Conservation (phyloP, 2,888 invertebrate species). For the Hirtodrosophila trivittata region DNA sequence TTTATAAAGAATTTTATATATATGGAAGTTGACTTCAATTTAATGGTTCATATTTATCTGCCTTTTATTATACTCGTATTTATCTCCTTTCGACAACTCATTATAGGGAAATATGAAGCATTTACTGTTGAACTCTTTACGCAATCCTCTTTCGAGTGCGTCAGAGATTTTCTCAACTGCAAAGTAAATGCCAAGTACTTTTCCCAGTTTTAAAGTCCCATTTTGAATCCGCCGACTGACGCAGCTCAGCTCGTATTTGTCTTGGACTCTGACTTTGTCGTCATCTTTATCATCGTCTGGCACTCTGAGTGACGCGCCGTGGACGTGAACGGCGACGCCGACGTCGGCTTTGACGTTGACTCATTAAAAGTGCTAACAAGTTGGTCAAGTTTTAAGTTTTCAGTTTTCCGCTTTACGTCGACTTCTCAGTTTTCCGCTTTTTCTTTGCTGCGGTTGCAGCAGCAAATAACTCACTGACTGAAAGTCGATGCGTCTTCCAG, state of each 20-base stretch:
- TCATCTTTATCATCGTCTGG: conserved; percentile 38
- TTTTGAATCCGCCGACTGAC: neutral
- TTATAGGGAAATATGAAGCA: too few species aligned
- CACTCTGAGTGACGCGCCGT: conserved; percentile 13
- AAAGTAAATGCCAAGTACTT: conserved; percentile 38
- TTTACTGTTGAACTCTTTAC: neutral
- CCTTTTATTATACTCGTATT: too few species aligned
- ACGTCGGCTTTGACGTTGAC: conserved; percentile 17
- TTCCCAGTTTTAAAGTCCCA: conserved; percentile 27
- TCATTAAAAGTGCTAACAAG: conserved; percentile 55
- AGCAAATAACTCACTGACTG: conserved; percentile 11
- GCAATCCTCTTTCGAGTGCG: conserved; percentile 18
- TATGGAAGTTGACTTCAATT: neutral
- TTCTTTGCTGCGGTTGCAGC: conserved; percentile 5
- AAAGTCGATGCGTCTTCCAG: conserved; percentile 11
- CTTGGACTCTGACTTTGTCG: conserved; percentile 25
- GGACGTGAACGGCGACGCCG: neutral
- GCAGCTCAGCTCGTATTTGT: conserved; percentile 34
- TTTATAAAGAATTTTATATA: too few species aligned
- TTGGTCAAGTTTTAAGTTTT: conserved; percentile 41
- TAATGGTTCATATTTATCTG: too few species aligned
- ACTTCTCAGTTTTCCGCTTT: conserved; percentile 2
- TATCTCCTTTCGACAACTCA: too few species aligned
- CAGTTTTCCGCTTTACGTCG: neutral
- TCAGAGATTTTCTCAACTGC: conserved; percentile 28